Base-by-base conservation (phyloP, 2,797 vertebrate genomes). In the Scolopax rusticola region DNA sequence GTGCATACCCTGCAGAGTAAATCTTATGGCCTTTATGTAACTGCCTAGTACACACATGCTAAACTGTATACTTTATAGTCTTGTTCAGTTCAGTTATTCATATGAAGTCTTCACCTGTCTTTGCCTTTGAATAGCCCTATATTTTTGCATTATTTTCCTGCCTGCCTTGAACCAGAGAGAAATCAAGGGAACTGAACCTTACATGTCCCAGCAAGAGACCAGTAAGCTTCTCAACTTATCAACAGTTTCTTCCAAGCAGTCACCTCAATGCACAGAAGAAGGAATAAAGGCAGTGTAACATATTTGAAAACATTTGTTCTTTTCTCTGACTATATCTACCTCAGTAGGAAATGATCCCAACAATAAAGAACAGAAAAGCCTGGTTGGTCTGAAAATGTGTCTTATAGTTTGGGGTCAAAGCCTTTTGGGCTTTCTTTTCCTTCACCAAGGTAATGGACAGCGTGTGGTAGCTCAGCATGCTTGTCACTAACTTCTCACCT, bases 251-350 rank as follows among this genome's bases (percentile, higher is more conserved):
- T 91, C 77, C 51, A 69, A 79, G 45, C 57, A 71, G 56, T 47
- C 78, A 89, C 75, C 38, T 67, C 68, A 71, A 65, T 8, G 76
- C 54, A 56, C 3, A 69, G 50, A 48, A 78, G 63, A 17, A 65
- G 69, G 51, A 60, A 32, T 56, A 95, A 90, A 68, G 45, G 20
- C 41, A 59, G 41, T 2, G 13, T 67, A 79, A 76, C 38, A 25
- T 50, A 70, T 21, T 56, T 90, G 65, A 93, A 95, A 96, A 84
- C 70, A 73, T 75, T 79, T 4, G 15, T 45, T 93, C 79, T 95
- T 93, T 93, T 87, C 38, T 84, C 70, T 53, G 41, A 6, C 56
- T 60, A 3, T 56, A 83, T 81, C 59, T 60, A 24, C 47, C 89
- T 88, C 95, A 69, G 87, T 51, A 81, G 94, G 84, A 90, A 88